phyloP scores from a whole-genome alignment of 1,140 invertebrate species.

The Calycopis cecrops region DNA sequence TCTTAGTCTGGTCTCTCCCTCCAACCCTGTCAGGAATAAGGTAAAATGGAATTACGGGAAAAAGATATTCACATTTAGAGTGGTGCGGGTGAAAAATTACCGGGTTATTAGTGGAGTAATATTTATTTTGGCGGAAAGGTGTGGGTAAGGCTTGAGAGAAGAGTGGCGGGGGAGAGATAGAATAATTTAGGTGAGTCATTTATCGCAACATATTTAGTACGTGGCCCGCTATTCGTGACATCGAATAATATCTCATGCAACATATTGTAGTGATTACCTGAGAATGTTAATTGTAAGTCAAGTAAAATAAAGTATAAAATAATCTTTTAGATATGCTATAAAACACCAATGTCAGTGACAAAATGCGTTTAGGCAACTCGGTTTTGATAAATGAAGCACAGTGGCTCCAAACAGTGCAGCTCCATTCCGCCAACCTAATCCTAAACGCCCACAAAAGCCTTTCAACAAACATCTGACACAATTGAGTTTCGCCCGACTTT shows the following conservation, averaged over 20 bases:
- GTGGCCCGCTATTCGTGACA: constrained; percentile 15
- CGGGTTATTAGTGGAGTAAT: constrained; percentile 27
- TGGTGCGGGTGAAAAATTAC: constrained; percentile 24
- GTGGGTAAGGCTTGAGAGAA: constrained; percentile 19
- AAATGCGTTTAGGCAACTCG: too few species aligned
- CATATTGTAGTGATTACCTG: too few species aligned
- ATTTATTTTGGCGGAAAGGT: constrained; percentile 25
- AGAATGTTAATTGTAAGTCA: too few species aligned
- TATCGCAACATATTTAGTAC: constrained; percentile 23
- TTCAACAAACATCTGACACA: neutral
- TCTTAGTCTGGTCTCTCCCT: too few species aligned
- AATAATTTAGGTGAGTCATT: constrained; percentile 21
- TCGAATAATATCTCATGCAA: too few species aligned
- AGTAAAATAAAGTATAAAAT: too few species aligned
- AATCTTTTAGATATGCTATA: too few species aligned
- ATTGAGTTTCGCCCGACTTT: neutral
- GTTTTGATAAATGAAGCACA: constrained; percentile 9
- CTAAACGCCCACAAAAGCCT: neutral
- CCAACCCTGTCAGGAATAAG: too few species aligned
- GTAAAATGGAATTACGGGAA: neutral
- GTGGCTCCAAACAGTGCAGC: neutral
- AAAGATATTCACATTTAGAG: constrained; percentile 12
- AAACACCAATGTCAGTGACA: too few species aligned
- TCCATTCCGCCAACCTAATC: neutral
- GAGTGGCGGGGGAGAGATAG: neutral